phyloP scores from a whole-genome alignment of 2,888 invertebrate species.

The Nemurella pictetii region DNA sequence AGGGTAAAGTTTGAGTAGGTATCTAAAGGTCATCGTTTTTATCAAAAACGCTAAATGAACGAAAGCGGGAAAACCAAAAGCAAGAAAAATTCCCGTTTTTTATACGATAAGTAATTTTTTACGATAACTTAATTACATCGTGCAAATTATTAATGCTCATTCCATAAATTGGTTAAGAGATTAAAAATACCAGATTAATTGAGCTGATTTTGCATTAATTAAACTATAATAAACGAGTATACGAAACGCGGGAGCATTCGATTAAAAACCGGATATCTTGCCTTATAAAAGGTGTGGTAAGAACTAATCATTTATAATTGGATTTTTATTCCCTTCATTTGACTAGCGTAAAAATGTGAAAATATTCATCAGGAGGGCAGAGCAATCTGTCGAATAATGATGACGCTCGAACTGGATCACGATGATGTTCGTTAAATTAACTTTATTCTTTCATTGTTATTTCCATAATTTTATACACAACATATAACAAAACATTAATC shows the following conservation, averaged over 20 bases:
- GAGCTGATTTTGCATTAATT: conserved; percentile 26
- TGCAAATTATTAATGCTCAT: conserved; percentile 20
- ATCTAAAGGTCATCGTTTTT: too few species aligned
- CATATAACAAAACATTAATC: neutral
- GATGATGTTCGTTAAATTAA: neutral
- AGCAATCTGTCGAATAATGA: neutral
- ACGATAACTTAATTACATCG: conserved; percentile 27
- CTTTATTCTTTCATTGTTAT: neutral
- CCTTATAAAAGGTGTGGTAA: neutral
- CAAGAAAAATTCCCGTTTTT: neutral
- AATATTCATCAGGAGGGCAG: neutral
- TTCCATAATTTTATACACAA: neutral
- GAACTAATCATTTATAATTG: conserved; percentile 9
- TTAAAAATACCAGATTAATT: conserved; percentile 27
- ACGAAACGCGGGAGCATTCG: conserved; percentile 16
- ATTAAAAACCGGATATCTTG: conserved; percentile 15
- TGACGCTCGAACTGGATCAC: neutral
- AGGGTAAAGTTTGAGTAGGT: too few species aligned
- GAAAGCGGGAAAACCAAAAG: neutral
- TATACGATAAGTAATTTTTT: neutral
- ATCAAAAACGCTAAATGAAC: too few species aligned
- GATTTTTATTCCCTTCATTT: conserved; percentile 12
- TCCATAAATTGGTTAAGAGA: conserved; percentile 11
- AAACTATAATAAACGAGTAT: conserved; percentile 19
- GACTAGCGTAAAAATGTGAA: neutral